Base-by-base conservation (phyloP, 2,888 invertebrate species). In the Synergus itoensis region DNA sequence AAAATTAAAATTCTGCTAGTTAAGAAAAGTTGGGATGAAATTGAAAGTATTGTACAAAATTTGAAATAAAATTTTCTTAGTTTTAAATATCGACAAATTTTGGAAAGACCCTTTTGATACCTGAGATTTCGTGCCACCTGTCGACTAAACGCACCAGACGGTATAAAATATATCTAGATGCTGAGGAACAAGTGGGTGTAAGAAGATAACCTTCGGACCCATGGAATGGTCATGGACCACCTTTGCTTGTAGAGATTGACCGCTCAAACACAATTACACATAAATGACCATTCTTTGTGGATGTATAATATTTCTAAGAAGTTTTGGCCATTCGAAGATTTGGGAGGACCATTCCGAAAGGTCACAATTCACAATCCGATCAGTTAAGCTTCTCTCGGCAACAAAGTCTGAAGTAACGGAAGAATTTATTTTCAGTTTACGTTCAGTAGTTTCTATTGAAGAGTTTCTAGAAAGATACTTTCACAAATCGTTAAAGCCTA, bases 191-290 rank as follows among this genome's bases (percentile, higher is more conserved):
- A 80, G 79, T 83, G 81, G 84, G 83, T 80, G 3, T 28, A 28
- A 82, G 85, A 84, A 21, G 84, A 80, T 87, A 87, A 88, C 88
- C 88, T 88, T 88, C 88, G 87, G 88, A 88, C 87, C 85, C 85
- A 84, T 36, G 36, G 36, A 5, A 36, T 36, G 7, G 36, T 5
- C 5, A 3, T 82, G 67, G 69, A 80, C 84, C 88, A 88, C 88
- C 88, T 88, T 88, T 88, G 88, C 88, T 86, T 88, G 88, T 81
- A 78, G 78, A 62, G 65, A 83, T 28, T 77, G 81, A 81, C 78
- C 80, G 80, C 80, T 78, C 82, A 83, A 80, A 84, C 82, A 81
- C 85, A 87, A 88, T 87, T 84, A 82, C 80, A 84, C 80, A 73
- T 75, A 77, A 81, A 84, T 83, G 81, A 85, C 82, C 82, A 84